Base-by-base conservation (phyloP, 2,888 invertebrate genomes). In the Podabrus alpinus region DNA sequence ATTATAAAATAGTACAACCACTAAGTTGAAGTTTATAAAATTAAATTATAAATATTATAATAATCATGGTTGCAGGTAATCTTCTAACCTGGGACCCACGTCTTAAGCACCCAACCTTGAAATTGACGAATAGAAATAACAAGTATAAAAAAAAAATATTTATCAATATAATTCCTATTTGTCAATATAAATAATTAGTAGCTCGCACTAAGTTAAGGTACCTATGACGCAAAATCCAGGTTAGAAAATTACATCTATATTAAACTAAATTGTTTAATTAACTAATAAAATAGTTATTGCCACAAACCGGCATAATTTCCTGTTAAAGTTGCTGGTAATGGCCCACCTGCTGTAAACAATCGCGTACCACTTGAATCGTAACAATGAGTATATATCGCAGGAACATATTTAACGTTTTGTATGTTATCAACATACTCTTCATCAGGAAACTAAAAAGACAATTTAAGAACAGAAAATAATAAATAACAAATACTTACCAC, bases 311-410 rank as follows among this genome's bases (percentile, higher is more conserved):
- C 97, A 88, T 98, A 98, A 89, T 97, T 97, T 72, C 98, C 98
- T 78, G 95, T 94, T 45, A 97, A 89, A 71, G 95, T 95, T 2
- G 96, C 95, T 21, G 97, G 96, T 71, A 98, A 89, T 0, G 98
- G 98, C 0, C 98, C 98, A 9, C 98, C 98, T 10, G 97, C 98
- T 0, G 97, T 94, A 89, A 98, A 98, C 59, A 98, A 90, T 73
- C 97, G 89, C 13, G 97, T 97, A 13, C 97, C 97, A 79, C 94
- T 95, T 81, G 93, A 92, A 87, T 98, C 97, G 87, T 97, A 98
- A 88, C 97, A 97, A 86, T 98, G 98, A 2, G 98, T 97, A 88
- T 98, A 98, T 83, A 98, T 96, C 15, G 98, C 98, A 25, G 97
- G 94, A 76, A 94, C 94, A 87, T 97, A 96, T 88, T 95, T 95